A percentile compares a stretch with the other conserved stretches of the same genome.
phyloP scores from a whole-genome alignment of 2,113 vertebrate species.

The Scopus umbretta region DNA sequence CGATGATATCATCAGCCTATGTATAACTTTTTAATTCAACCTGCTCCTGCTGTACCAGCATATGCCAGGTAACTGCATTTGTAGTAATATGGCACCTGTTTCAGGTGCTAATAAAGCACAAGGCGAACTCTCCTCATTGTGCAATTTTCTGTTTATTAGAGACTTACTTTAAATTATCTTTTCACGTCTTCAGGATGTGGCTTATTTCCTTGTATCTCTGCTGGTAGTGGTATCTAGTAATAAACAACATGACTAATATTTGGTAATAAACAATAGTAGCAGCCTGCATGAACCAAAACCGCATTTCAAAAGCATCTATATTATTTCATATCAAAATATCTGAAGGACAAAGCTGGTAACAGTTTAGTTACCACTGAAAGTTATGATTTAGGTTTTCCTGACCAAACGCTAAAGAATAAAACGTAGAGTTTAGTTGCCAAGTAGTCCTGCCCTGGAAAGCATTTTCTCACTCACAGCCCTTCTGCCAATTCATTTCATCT shows the following conservation, averaged over 20 bases:
- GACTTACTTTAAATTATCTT: background rate
- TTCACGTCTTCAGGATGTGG: background rate
- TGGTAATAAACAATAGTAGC: background rate
- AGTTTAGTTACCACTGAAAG: background rate
- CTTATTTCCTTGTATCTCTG: background rate
- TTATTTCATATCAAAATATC: background rate
- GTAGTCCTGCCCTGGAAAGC: background rate
- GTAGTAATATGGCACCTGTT: background rate
- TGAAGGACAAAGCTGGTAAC: background rate
- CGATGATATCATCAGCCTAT: background rate
- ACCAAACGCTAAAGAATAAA: background rate
- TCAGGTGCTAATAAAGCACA: background rate
- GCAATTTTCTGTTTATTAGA: background rate
- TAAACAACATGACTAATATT: background rate
- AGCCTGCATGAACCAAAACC: background rate
- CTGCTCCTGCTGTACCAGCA: background rate
- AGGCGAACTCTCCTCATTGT: background rate
- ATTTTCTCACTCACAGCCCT: background rate
- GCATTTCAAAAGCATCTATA: background rate
- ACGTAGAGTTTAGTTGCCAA: background rate
- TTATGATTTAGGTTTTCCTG: background rate
- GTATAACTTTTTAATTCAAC: background rate
- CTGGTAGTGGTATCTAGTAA: background rate
- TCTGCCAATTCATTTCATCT: constrained; percentile 3
- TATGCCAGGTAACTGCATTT: background rate